Evolutionary conservation across 2,888 invertebrate genomes (phyloP).

Genomic region (Brachyptera putata): DNA sequence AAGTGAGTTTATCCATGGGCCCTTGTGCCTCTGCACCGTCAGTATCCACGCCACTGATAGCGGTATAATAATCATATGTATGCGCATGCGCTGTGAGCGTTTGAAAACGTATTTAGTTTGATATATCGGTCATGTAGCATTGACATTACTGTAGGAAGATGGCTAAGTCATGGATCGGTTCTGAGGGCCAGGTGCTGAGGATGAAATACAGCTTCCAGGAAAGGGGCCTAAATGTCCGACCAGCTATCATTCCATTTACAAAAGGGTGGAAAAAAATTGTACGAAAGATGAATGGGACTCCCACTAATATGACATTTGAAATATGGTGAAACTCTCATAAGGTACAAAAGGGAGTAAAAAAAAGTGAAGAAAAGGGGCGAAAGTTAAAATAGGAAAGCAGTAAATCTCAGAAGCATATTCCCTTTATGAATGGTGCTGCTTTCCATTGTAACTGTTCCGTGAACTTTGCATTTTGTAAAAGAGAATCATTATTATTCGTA

Average conservation of each 20-base stretch:
- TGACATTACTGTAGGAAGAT: constrained; percentile 13
- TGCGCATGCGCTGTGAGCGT: no score
- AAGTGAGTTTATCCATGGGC: no score
- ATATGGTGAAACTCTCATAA: constrained; percentile 25
- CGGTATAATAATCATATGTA: no score
- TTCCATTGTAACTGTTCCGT: background rate
- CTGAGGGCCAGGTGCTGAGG: constrained; percentile 18
- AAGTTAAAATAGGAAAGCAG: constrained; percentile 22
- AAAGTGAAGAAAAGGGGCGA: constrained; percentile 16
- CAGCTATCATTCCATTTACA: constrained; percentile 15
- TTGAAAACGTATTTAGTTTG: background rate
- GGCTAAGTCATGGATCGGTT: constrained; percentile 14
- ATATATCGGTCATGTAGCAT: constrained; percentile 17
- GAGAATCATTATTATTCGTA: no score
- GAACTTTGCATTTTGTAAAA: background rate
- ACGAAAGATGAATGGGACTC: constrained; percentile 26
- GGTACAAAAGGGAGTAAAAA: constrained; percentile 19
- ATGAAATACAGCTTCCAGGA: constrained; percentile 14
- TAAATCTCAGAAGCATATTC: constrained; percentile 3
- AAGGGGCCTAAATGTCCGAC: background rate
- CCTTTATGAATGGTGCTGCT: background rate
- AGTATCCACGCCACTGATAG: no score
- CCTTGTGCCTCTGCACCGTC: no score
- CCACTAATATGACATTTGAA: constrained; percentile 31
- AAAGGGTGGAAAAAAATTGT: constrained; percentile 15